Base-by-base conservation (phyloP, 2,797 vertebrate species). In the Anisognathus igniventris region DNA sequence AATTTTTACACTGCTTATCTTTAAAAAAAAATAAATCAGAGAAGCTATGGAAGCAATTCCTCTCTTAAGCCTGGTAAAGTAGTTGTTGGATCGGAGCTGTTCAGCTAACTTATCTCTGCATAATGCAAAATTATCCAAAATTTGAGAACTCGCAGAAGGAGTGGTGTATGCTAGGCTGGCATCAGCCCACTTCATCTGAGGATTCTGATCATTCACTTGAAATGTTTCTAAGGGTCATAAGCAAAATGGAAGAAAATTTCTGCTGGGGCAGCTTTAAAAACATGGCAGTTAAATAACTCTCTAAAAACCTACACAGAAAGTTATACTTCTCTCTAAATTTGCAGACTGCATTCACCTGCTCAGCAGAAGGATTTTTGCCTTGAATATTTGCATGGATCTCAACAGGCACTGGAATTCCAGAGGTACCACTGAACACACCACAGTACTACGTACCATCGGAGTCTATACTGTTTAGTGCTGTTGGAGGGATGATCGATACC, bases 401-500 rank as follows among this genome's bases (percentile, higher is more conserved):
- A 85, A 16, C 3, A 90, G 27, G 53, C 42, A 67, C 45, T 66
- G 53, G 45, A 79, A 82, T 48, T 37, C 48, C 84, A 88, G 68
- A 88, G 58, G 47, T 40, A 73, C 27, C 35, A 60, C 77, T 51
- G 75, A 58, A 68, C 54, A 77, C 44, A 40, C 61, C 14, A 62
- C 65, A 67, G 91, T 31, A 58, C 83, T 95, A 97, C 98, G 40
- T 98, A 99, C 99, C 99, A 70, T 99, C 99, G 13, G 99, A 99
- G 97, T 99, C 99, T 85, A 99, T 99, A 98, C 99, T 99, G 98
- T 99, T 99, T 90, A 99, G 99, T 24, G 99, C 99, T 30, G 99
- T 99, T n/a, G 99, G 99, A 75, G 99, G 99, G 94, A 99, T 99
- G 97, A 99, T 98, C 73, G 99, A 99, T 71, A 99, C 99, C 98